Evolutionary conservation across 2,113 vertebrate genomes (phyloP).

Genomic region (Mesoclemmys tuberculata): DNA sequence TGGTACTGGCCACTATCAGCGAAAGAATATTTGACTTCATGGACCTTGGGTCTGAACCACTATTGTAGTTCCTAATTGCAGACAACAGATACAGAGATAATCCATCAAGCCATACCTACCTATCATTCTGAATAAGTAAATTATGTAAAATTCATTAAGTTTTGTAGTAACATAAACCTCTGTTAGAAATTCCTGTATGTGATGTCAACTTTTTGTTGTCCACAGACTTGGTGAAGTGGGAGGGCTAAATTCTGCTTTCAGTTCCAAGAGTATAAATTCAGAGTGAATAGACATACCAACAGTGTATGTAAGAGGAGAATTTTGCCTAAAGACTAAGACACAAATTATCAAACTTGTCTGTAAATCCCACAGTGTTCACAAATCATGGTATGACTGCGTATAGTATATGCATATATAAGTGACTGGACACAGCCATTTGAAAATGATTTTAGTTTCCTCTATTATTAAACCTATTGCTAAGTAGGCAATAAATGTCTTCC

Average conservation of each 20-base stretch:
- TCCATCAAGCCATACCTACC: no score
- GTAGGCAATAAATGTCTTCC: not conserved
- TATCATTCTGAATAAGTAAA: not conserved
- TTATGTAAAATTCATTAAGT: not conserved
- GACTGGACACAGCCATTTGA: not conserved
- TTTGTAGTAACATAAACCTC: not conserved
- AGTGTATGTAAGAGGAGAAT: not conserved
- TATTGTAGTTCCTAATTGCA: not conserved
- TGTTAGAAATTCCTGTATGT: not conserved
- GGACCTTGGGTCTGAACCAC: not conserved
- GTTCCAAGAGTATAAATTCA: not conserved
- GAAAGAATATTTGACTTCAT: not conserved
- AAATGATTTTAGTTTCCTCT: not conserved
- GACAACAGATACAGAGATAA: not conserved
- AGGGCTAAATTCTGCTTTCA: not conserved
- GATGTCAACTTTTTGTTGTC: not conserved
- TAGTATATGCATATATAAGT: not conserved
- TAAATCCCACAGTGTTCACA: not conserved
- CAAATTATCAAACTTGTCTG: fast-evolving
- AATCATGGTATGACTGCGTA: not conserved
- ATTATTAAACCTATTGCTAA: not conserved
- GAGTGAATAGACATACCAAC: not conserved
- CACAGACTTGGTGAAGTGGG: not conserved
- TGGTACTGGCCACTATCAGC: not conserved
- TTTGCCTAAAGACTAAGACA: not conserved